Percentiles rank a stretch among this genome's conserved stretches.
These are phyloP conservation scores for Eclectus roratus DNA, from an alignment of 2,113 vertebrate species.

Conservation along the genomic window DNA sequence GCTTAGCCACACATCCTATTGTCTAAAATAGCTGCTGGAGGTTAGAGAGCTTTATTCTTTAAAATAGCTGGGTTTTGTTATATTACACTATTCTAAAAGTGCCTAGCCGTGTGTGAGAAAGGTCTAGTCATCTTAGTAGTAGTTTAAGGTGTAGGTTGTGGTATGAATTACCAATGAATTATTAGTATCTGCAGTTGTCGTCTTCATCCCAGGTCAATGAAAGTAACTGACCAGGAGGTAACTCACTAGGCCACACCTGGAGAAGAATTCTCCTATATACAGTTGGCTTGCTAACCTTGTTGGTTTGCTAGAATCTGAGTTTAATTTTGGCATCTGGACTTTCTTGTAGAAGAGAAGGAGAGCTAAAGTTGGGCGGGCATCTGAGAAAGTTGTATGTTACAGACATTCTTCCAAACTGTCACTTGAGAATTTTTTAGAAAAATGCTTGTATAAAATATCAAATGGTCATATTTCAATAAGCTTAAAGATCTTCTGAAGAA, in stretches of 20 bases:
- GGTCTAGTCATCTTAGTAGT: background rate
- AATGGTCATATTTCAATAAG: background rate
- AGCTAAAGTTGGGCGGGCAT: background rate
- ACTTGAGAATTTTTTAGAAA: background rate
- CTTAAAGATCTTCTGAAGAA: background rate
- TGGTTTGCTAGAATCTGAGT: background rate
- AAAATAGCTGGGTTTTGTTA: background rate
- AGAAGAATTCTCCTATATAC: background rate
- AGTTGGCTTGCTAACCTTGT: background rate
- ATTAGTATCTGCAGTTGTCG: background rate
- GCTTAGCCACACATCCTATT: background rate
- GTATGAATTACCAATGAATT: background rate
- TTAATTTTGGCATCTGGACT: background rate
- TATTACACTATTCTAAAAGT: background rate
- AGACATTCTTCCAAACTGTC: background rate
- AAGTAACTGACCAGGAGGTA: background rate
- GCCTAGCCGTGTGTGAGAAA: background rate
- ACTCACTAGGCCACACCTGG: background rate
- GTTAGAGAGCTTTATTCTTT: background rate
- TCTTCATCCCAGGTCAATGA: background rate
- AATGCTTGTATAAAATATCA: background rate
- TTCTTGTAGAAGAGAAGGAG: background rate
- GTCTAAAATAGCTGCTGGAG: background rate
- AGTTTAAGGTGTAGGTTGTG: background rate
- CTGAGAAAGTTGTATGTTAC: background rate